Base-by-base conservation (phyloP, 2,888 invertebrate genomes). In the Hedya salicella region DNA sequence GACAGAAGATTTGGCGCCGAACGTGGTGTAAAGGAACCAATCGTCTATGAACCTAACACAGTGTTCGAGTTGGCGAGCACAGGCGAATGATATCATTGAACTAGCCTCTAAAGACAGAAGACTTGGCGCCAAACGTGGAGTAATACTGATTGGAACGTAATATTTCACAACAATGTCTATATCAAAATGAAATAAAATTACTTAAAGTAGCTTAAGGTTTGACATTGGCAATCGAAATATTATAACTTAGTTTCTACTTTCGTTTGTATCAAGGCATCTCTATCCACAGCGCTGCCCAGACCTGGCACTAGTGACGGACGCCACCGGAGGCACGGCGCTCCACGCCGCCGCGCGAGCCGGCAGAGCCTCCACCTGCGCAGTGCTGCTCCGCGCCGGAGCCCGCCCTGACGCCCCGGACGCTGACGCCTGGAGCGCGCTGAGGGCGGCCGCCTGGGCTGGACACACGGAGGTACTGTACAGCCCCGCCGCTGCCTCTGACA, bases 371-470 rank as follows among this genome's bases (percentile, higher is more conserved):
- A 94, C 95, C 68, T 95, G 96, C 2, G 96, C 96, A 0, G 94
- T 93, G 75, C 92, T 96, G 54, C 83, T 95, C 49, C 76, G 93
- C 0, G 94, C 96, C 53, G 96, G 96, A 0, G 97, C 97, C 0
- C 93, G 94, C 69, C 94, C 96, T 0, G 96, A 97, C 83, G 94
- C 96, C 9, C 96, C 97, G 6, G 98, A 98, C 82, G 95, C 95
- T 13, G 97, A 97, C 79, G 97, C 97, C 36, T 98, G 97, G 98
- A 97, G 97, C 36, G 96, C 97, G 13, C 90, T 98, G 52, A 91
- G 98, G 63, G 98, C 98, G 3, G 98, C 98, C 17, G 98, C 98
- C 11, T 98, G 98, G 98, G 98, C 98, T 53, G 98, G 98, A 0
- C 98, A 98, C 78, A 96, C 96, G 0, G 96, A 97, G 92, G 95